phyloP scores from a whole-genome alignment of 2,113 vertebrate species.

The Ariopsis seemanni region DNA sequence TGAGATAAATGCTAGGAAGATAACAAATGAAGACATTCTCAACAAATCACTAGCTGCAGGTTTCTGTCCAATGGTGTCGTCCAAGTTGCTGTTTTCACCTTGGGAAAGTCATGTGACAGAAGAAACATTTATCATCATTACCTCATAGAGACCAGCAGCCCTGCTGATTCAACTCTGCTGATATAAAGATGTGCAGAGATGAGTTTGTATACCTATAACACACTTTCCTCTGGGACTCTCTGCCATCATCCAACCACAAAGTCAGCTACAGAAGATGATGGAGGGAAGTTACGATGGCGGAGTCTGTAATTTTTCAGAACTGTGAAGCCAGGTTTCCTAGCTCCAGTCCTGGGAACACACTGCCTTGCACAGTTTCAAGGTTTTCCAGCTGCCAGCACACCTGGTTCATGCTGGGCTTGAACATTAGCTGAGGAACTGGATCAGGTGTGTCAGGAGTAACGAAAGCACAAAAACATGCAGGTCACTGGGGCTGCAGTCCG shows the following conservation, averaged over 20 bases:
- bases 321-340: not conserved
- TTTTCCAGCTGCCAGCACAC: not conserved
- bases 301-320: conserved; percentile 13
- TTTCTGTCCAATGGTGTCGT: not conserved
- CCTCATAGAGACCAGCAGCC: not conserved
- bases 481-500: not conserved
- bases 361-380: not conserved
- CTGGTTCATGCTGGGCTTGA: not conserved
- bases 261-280: conserved; percentile 23
- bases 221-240: conserved; percentile 18
- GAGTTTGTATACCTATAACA: not conserved
- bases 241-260: conserved; percentile 5
- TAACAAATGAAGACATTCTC: conserved; percentile 23
- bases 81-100: conserved; percentile 13
- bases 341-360: not conserved
- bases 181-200: conserved; percentile 23
- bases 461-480: not conserved
- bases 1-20: not conserved
- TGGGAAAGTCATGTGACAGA: conserved; percentile 10
- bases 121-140: conserved; percentile 4
- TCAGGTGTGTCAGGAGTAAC: not conserved
- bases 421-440: not conserved
- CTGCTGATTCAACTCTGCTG: conserved; percentile 8
- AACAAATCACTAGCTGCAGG: conserved; percentile 1
- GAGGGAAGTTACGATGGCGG: not conserved